These are phyloP conservation scores for Pandion haliaetus DNA, from an alignment of 2,113 vertebrate genomes.

Conservation along the genomic window DNA sequence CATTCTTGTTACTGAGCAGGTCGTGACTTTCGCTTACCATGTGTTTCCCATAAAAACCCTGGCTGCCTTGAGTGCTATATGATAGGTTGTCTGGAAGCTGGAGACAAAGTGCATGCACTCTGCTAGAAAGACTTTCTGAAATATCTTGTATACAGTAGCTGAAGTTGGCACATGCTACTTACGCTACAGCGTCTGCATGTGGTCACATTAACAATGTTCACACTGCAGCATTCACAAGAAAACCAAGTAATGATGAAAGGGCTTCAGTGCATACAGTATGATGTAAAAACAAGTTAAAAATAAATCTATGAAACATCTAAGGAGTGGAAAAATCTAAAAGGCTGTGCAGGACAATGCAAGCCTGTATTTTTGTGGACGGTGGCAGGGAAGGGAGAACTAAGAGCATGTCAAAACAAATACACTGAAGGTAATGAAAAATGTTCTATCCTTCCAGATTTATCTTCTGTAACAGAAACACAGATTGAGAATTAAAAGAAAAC, in stretches of 20 bases:
- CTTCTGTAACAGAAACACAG: not conserved
- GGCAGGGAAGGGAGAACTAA: not conserved
- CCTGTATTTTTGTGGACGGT: not conserved
- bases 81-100: slow-evolving; percentile 58
- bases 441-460: not conserved
- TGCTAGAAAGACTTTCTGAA: slow-evolving; percentile 20
- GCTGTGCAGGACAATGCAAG: not conserved
- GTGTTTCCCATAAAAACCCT: slow-evolving; percentile 70
- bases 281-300: not conserved
- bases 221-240: not conserved
- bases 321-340: not conserved
- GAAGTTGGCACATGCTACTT: slow-evolving; percentile 65
- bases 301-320: not conserved
- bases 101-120: slow-evolving; percentile 36
- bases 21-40: slow-evolving; percentile 22
- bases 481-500: not conserved
- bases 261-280: not conserved
- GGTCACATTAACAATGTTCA: slow-evolving; percentile 38
- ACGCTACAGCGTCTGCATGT: slow-evolving; percentile 56
- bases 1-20: not conserved
- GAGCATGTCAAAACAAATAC: not conserved
- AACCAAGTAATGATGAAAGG: not conserved
- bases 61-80: slow-evolving; percentile 46
- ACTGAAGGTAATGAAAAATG: not conserved
- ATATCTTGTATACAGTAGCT: slow-evolving; percentile 49